phyloP scores from a whole-genome alignment of 2,888 invertebrate genomes.

The Chymomyza amoena region DNA sequence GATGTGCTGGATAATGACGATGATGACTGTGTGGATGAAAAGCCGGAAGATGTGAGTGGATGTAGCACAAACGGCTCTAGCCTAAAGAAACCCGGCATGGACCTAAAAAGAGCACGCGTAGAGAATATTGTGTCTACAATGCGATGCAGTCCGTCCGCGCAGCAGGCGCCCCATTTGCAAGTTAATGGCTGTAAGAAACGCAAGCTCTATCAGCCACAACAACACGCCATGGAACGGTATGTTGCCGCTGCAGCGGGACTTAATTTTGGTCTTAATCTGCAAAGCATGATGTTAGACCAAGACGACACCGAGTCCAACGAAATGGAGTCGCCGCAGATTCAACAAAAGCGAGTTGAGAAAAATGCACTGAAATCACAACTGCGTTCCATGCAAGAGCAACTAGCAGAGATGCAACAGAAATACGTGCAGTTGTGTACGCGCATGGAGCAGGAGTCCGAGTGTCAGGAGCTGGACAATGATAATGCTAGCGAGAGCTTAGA shows the following conservation, averaged over 20 bases:
- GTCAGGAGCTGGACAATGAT: constrained; percentile 85
- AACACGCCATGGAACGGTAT: constrained; percentile 86
- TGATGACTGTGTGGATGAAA: constrained; percentile 34
- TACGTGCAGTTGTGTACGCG: constrained; percentile 92
- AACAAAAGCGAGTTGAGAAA: constrained; percentile 91
- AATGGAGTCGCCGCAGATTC: constrained; percentile 86
- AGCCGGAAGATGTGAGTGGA: constrained; percentile 80
- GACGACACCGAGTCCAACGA: constrained; percentile 88
- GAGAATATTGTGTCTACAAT: constrained; percentile 97
- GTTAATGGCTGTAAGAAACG: constrained; percentile 95
- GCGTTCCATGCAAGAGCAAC: constrained; percentile 91
- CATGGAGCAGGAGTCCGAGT: constrained; percentile 89
- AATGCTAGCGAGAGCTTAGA: constrained; percentile 85
- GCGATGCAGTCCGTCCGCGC: constrained; percentile 91
- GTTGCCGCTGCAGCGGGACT: constrained; percentile 81
- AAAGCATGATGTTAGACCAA: constrained; percentile 82
- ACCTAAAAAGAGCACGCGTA: constrained; percentile 94
- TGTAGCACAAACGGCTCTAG: constrained; percentile 64
- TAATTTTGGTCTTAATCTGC: constrained; percentile 81
- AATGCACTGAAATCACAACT: constrained; percentile 91
- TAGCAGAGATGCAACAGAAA: constrained; percentile 94
- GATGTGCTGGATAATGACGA: constrained; percentile 83
- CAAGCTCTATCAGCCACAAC: constrained; percentile 96
- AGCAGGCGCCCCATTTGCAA: constrained; percentile 81
- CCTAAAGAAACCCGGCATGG: constrained; percentile 83